Conservation (phyloP, 2,888 invertebrate genomes). For the Brachyopa scutellaris region DNA sequence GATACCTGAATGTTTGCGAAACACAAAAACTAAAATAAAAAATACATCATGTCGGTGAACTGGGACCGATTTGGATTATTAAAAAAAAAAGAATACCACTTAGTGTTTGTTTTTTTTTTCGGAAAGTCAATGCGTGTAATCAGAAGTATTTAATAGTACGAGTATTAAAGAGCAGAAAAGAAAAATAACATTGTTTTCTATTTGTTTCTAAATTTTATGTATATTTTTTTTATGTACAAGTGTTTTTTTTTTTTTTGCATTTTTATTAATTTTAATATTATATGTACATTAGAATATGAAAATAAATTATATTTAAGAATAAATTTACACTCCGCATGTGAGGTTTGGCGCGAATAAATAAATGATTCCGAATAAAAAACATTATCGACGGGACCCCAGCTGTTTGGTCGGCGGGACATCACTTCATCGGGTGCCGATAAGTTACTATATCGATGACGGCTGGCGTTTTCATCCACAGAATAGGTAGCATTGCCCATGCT, state of each 20-base stretch:
- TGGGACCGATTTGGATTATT: conserved; percentile 39
- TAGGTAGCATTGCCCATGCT: conserved; percentile 80
- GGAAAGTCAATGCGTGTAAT: conserved; percentile 12
- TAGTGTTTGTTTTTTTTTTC: conserved; percentile 1
- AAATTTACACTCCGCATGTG: conserved; percentile 95
- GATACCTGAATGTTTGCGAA: conserved; percentile 9
- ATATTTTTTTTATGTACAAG: conserved; percentile 29
- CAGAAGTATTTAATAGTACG: not conserved
- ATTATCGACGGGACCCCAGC: conserved; percentile 81
- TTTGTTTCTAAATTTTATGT: not conserved
- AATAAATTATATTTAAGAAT: conserved; percentile 34
- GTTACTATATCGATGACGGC: conserved; percentile 77
- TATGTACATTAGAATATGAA: conserved; percentile 29
- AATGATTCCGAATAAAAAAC: conserved; percentile 86
- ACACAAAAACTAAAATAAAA: too few species aligned
- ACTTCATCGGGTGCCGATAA: conserved; percentile 77
- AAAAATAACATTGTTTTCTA: conserved; percentile 22
- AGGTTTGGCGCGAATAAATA: conserved; percentile 88
- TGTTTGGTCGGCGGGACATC: conserved; percentile 77
- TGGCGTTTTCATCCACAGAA: conserved; percentile 76
- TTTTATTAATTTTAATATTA: conserved; percentile 7
- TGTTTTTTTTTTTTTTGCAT: conserved; percentile 36
- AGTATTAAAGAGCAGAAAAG: conserved; percentile 12
- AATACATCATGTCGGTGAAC: conserved; percentile 26
- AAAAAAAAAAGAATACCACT: conserved; percentile 15